These are phyloP conservation scores for Brachymystax lenok DNA, from an alignment of 2,797 vertebrate species.

Conservation along the genomic window DNA sequence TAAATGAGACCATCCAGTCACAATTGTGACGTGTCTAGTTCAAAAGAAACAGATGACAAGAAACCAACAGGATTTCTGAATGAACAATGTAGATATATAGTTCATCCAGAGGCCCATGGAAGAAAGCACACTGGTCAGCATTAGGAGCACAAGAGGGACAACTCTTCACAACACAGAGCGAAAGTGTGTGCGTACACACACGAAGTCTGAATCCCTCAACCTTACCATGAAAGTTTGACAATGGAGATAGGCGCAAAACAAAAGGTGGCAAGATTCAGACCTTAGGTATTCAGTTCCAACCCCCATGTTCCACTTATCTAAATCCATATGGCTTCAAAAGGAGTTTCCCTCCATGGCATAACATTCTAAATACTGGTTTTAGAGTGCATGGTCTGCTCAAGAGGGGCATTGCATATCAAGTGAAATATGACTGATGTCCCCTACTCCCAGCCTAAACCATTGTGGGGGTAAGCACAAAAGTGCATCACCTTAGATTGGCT, in stretches of 20 bases:
- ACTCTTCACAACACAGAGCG: constrained; percentile 33
- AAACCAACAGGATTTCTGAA: constrained; percentile 51
- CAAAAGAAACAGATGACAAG: constrained; percentile 18
- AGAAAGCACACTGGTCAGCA: constrained; percentile 45
- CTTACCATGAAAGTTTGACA: neutral
- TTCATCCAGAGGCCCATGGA: constrained; percentile 58
- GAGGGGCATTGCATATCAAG: neutral
- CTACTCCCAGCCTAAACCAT: neutral
- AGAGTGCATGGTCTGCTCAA: constrained; percentile 27
- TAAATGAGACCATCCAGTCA: constrained; percentile 69
- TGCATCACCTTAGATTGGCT: neutral
- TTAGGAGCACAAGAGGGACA: constrained; percentile 46
- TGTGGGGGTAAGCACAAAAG: neutral
- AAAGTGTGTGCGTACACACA: constrained; percentile 2
- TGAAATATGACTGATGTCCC: no score
- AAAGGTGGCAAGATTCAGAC: constrained; percentile 21
- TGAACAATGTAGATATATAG: constrained; percentile 58
- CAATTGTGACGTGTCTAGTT: constrained; percentile 35
- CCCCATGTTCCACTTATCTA: constrained; percentile 46
- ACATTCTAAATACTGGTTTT: constrained; percentile 60
- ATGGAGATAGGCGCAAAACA: neutral
- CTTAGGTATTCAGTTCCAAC: constrained; percentile 29
- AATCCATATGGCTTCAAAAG: constrained; percentile 68
- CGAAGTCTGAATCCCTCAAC: neutral
- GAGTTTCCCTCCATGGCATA: constrained; percentile 47